Evolutionary conservation across 2,113 vertebrate genomes (phyloP).

Genomic region (Dipodomys stephensi): DNA sequence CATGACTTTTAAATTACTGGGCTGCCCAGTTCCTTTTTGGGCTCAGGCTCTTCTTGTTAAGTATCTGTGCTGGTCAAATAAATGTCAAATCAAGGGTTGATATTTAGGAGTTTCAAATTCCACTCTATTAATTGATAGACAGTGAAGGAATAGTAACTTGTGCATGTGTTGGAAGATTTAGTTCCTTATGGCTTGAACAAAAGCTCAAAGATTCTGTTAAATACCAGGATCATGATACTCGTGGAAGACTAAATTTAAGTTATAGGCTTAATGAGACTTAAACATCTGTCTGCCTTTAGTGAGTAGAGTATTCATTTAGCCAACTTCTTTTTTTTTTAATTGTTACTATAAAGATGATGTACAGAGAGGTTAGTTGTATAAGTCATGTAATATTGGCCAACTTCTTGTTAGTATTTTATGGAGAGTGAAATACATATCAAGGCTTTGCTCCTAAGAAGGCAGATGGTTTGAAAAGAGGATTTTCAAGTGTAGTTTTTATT

Average conservation of each 20-base stretch:
- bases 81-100: background rate
- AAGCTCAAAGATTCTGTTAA: background rate
- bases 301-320: background rate
- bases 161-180: background rate
- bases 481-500: conserved; percentile 53
- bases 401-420: conserved; percentile 14
- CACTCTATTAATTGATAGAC: background rate
- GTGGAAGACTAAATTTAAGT: background rate
- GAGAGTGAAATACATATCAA: background rate
- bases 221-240: background rate
- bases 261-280: background rate
- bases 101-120: background rate
- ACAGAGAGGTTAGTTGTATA: no score
- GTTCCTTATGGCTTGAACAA: background rate
- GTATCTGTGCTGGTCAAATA: background rate
- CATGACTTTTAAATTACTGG: background rate
- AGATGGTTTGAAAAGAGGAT: background rate
- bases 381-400: background rate
- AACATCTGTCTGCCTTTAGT: conserved; percentile 28
- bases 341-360: no score
- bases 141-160: background rate
- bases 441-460: background rate
- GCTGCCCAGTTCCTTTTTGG: background rate
- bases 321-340: background rate
- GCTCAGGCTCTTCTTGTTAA: background rate